Evolutionary conservation across 35 echinoderm and acorn worm species (phyloP).

Genomic region (Lytechinus pictus): DNA sequence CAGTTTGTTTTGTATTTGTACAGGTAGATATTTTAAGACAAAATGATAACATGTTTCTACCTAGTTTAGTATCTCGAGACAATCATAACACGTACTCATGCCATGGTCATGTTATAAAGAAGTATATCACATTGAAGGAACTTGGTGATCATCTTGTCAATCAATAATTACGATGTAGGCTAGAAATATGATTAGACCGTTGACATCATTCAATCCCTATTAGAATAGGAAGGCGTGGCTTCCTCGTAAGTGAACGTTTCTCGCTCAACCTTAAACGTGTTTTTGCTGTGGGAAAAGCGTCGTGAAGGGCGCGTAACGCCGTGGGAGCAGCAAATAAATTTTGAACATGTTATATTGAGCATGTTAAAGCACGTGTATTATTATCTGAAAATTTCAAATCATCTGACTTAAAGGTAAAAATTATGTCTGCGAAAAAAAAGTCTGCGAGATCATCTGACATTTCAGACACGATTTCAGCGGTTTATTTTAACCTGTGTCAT

Average conservation of each 20-base stretch:
- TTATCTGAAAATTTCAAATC: no score
- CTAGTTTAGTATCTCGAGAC: background rate
- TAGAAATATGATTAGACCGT: background rate
- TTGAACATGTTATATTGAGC: no score
- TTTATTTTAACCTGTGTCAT: no score
- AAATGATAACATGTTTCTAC: no score
- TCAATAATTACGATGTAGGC: background rate
- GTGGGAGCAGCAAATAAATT: background rate
- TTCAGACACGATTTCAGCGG: no score
- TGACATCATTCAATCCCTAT: conserved; percentile 12
- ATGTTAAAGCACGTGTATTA: no score
- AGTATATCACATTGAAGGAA: conserved; percentile 2
- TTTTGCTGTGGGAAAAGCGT: background rate
- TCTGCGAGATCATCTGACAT: no score
- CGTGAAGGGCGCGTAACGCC: background rate
- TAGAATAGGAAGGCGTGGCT: conserved; percentile 16
- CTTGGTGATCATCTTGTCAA: background rate
- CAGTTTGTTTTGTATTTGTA: no score
- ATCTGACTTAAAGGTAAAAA: no score
- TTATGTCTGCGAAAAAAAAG: no score
- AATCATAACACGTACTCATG: background rate
- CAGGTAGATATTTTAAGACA: no score
- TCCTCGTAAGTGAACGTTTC: conserved; percentile 11
- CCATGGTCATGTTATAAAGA: background rate
- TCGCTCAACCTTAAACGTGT: conserved; percentile 16